Evolutionary conservation across 2,113 vertebrate species (phyloP).

Genomic region (Petaurus breviceps): DNA sequence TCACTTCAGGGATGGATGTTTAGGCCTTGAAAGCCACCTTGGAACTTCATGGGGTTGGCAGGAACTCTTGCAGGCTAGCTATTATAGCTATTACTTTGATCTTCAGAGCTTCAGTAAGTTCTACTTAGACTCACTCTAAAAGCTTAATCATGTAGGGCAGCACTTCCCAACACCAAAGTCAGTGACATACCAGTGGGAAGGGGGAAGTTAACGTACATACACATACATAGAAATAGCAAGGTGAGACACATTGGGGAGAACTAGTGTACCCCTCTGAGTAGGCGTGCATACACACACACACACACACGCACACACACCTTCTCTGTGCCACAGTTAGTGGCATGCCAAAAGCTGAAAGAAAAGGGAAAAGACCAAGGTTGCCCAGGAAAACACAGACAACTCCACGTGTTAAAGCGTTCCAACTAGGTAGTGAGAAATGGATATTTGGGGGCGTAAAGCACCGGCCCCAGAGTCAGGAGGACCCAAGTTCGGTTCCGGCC

Average conservation of each 20-base stretch:
- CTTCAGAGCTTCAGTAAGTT: neutral
- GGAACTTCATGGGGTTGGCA: neutral
- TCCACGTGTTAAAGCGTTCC: neutral
- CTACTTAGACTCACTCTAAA: neutral
- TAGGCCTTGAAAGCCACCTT: neutral
- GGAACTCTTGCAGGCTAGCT: neutral
- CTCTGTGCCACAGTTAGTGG: neutral
- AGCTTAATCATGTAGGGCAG: neutral
- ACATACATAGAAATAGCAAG: neutral
- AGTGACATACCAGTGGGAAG: neutral
- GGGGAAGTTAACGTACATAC: neutral
- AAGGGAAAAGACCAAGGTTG: neutral
- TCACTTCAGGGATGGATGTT: conserved; percentile 10
- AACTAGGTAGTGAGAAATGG: neutral
- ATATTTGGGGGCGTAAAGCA: too few species aligned
- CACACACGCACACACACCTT: too few species aligned
- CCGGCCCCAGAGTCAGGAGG: too few species aligned
- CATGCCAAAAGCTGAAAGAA: neutral
- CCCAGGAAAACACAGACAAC: neutral
- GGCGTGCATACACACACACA: accelerated
- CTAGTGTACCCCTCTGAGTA: neutral
- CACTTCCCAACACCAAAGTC: neutral
- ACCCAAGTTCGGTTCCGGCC: too few species aligned
- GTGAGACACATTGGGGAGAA: neutral
- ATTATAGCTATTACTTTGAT: neutral